phyloP scores from a whole-genome alignment of 2,888 invertebrate genomes.

The Amitus sp. region DNA sequence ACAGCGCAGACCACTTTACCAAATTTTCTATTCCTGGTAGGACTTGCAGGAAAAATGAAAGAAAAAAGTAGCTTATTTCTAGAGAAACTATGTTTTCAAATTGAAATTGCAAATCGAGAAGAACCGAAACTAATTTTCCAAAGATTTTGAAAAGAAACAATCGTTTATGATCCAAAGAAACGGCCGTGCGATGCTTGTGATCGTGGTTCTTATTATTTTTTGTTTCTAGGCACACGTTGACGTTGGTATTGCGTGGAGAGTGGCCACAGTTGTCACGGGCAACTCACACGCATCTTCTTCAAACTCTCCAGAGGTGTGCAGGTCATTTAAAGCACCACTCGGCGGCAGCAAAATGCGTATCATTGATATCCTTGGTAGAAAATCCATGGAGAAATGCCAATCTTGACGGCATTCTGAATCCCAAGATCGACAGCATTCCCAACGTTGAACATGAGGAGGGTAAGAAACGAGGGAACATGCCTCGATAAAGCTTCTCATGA shows the following conservation, averaged over 20 bases:
- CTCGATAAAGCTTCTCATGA: too few relatives aligned
- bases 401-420: constrained; percentile 64
- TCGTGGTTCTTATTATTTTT: too few relatives aligned
- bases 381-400: constrained; percentile 68
- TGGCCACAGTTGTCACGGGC: constrained; percentile 69
- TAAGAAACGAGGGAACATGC: constrained; percentile 39
- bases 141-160: background rate
- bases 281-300: constrained; percentile 65
- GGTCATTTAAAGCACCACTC: constrained; percentile 64
- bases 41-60: too few relatives aligned
- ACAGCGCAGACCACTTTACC: too few relatives aligned
- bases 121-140: background rate
- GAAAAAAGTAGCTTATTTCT: too few relatives aligned
- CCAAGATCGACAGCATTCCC: too few relatives aligned
- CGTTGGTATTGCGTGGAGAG: constrained; percentile 68
- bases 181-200: too few relatives aligned
- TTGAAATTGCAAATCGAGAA: too few relatives aligned
- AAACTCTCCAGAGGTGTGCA: constrained; percentile 65
- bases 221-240: constrained; percentile 58
- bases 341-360: constrained; percentile 69
- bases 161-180: too few relatives aligned
- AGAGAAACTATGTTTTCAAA: too few relatives aligned
- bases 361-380: constrained; percentile 69
- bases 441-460: constrained; percentile 65
- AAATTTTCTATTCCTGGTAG: too few relatives aligned